phyloP scores from a whole-genome alignment of 2,888 invertebrate genomes.

The Linyphia triangularis region DNA sequence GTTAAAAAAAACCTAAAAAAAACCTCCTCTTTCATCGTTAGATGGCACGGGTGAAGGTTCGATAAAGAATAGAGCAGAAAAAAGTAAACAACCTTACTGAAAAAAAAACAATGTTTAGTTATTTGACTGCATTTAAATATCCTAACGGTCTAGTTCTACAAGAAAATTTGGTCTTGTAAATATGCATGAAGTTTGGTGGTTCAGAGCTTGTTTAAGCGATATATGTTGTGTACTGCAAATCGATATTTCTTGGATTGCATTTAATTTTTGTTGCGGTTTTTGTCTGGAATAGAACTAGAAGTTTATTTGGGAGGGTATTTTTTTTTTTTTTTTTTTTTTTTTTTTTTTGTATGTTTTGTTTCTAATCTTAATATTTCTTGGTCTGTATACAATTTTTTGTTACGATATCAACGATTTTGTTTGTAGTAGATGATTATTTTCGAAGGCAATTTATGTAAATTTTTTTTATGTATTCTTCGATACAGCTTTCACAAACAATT shows the following conservation, averaged over 20 bases:
- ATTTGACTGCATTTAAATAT: conserved; percentile 57
- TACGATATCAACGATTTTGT: background rate
- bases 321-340: background rate
- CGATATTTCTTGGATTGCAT: conserved; percentile 2
- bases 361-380: background rate
- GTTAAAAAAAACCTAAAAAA: conserved; percentile 5
- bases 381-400: background rate
- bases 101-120: conserved; percentile 27
- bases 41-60: conserved; percentile 24
- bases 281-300: background rate
- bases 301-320: background rate
- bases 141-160: conserved; percentile 3
- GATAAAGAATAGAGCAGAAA: conserved; percentile 35
- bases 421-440: no score
- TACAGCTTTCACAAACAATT: no score
- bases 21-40: conserved; percentile 15
- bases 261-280: background rate
- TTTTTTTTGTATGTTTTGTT: background rate
- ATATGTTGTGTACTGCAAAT: conserved; percentile 4
- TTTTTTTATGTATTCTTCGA: no score
- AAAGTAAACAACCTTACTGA: conserved; percentile 11
- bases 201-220: conserved; percentile 20
- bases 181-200: conserved; percentile 47
- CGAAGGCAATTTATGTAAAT: no score
- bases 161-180: conserved; percentile 25